Base-by-base conservation (phyloP, 2,113 vertebrate genomes). In the Corythoichthys intestinalis region DNA sequence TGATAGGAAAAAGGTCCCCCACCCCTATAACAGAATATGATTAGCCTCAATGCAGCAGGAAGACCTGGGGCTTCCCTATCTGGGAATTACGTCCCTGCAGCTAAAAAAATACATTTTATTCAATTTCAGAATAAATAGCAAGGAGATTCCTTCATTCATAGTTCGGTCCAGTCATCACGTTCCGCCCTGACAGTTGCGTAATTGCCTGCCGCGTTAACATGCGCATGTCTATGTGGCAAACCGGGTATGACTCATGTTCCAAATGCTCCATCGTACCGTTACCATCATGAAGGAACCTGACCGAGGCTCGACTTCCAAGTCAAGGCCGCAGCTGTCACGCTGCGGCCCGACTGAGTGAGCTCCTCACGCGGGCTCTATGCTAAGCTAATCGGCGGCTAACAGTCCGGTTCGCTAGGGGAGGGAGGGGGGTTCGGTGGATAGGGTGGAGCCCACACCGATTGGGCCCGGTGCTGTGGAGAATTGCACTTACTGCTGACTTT, bases 401-500 rank as follows among this genome's bases (percentile, higher is more conserved):
- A 50, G 35, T 34, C 48, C 58, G 61, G 71, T 54, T 74, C 50
- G 10, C 56, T 17, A 66, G 67, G 28, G 48, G 34, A 46, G 20
- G 17, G 17, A 48, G 41, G 62, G 39, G 15, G 28, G 34, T 35
- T 58, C 56, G 37, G 11, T 10, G 10, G 49, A 14, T 38, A 17
- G 65, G 60, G 17, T 28, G 60, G 60, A 20, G 44, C 41, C 60
- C 60, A 28, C 41, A 37, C 34, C 56, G 34, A 58, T 4, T 20
- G 44, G 60, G n/a, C 17, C 64, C 47, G 46, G 47, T n/a, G 47
- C 60, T 66, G 89, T 28, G 20, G 2, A 12, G 61, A 14, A 20
- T 6, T 14, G 11, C 1, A 98, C 97, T 98, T 92, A 98, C 97
- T 93, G 97, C 97, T 99, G 93, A 99, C 97, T 99, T 98, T 99